phyloP scores from a whole-genome alignment of 2,113 vertebrate species.

The Ailuropoda melanoleuca region DNA sequence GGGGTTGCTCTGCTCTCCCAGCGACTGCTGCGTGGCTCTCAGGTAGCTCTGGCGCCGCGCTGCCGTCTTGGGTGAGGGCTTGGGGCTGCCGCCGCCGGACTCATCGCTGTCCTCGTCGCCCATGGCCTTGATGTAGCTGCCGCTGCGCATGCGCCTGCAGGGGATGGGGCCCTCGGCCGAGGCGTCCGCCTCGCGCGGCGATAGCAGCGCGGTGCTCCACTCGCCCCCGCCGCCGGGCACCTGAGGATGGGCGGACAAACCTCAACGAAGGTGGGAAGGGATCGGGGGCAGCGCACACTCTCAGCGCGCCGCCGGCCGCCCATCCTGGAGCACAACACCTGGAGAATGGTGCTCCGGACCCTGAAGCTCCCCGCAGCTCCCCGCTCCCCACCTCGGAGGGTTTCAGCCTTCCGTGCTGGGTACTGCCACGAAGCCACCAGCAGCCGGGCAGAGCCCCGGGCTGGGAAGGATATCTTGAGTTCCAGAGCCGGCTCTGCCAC shows the following conservation, averaged over 20 bases:
- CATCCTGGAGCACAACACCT: background rate
- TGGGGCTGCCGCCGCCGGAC: constrained; percentile 94
- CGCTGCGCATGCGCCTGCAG: constrained; percentile 97
- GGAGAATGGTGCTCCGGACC: background rate
- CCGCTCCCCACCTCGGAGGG: background rate
- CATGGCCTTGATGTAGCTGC: constrained; percentile 99
- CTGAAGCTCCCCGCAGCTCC: background rate
- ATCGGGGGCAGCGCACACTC: background rate
- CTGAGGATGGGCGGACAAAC: constrained; percentile 71
- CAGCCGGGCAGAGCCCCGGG: background rate
- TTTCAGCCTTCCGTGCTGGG: background rate
- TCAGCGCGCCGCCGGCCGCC: background rate
- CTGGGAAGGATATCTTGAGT: background rate
- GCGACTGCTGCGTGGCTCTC: constrained; percentile 98
- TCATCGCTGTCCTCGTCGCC: constrained; percentile 98
- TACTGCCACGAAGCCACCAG: background rate
- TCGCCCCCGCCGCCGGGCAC: constrained; percentile 91
- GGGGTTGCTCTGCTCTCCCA: constrained; percentile 97
- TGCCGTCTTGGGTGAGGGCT: constrained; percentile 96
- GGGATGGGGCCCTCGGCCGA: constrained; percentile 89
- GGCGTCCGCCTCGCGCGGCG: constrained; percentile 87
- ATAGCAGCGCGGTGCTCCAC: constrained; percentile 93
- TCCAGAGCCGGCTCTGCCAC: background rate
- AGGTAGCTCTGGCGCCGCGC: constrained; percentile 99
- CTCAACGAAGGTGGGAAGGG: background rate